Base-by-base conservation (phyloP, 2,797 vertebrate species). In the Lithobates sylvaticus region DNA sequence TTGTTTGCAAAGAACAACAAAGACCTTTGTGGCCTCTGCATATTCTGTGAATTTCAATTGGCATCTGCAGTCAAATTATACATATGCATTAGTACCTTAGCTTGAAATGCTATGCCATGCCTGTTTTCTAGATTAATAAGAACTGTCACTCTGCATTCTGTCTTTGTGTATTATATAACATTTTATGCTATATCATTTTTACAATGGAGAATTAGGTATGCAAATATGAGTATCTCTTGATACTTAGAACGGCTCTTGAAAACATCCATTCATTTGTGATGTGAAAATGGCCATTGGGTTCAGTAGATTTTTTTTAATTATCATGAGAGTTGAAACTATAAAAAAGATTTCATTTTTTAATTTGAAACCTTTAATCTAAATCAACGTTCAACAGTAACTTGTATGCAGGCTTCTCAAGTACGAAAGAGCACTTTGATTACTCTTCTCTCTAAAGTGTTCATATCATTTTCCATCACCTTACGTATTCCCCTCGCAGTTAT, bases 401-500 rank as follows among this genome's bases (percentile, higher is more conserved):
- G 13, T 39, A 44, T 18, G 42, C n/a, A 74, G 50, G 7, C 36
- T 81, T 89, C 91, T 90, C 87, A 89, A 89, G 89, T 88, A 89
- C 84, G 84, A 91, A 91, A 88, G 54, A 78, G 84, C 72, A 54
- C 9, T 88, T 88, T 89, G 81, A 88, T 91, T 89, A 42, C 32
- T 85, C 89, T 88, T 89, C 78, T 87, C 86, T 90, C 85, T 89
- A 69, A 89, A 79, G 84, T 39, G 73, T 86, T 89, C 83, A 89
- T 90, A 88, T 89, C 85, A 76, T 58, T 88, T 91, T 90, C 90
- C 89, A 76, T 86, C 89, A 83, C 88, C 89, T 87, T 83, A 92
- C 84, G 79, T 90, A 83, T 92, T 93, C 90, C 50, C 88, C 89
- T 91, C 89, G 91, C 86, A 94, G 90, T 88, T 91, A 88, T 91